phyloP scores from a whole-genome alignment of 2,888 invertebrate genomes.

The Vanessa cardui region DNA sequence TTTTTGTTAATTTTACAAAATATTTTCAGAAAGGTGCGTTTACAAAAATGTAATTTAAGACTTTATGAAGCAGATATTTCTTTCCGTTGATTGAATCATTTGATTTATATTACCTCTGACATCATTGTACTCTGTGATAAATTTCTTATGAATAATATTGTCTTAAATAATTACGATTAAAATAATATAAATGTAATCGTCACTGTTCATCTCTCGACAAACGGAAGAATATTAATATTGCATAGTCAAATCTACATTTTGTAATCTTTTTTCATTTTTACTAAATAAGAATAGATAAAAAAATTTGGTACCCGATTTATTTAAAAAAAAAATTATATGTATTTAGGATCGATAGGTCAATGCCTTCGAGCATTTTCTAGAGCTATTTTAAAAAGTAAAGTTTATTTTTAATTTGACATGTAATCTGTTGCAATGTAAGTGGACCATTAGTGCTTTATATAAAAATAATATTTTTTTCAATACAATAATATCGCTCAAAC shows the following conservation, averaged over 20 bases:
- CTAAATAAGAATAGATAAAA: too few relatives aligned
- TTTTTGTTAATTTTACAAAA: slow-evolving; percentile 9
- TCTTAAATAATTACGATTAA: background rate
- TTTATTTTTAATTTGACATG: too few relatives aligned
- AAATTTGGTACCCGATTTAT: too few relatives aligned
- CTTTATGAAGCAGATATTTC: background rate
- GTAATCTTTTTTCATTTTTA: too few relatives aligned
- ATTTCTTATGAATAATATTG: slow-evolving; percentile 36
- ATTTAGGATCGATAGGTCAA: background rate
- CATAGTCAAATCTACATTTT: too few relatives aligned
- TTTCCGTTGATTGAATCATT: background rate
- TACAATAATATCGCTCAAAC: background rate
- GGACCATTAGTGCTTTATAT: too few relatives aligned
- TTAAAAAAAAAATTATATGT: too few relatives aligned
- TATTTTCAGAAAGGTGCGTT: slow-evolving; percentile 11
- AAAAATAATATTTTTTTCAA: too few relatives aligned
- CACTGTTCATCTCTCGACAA: too few relatives aligned
- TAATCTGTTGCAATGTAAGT: too few relatives aligned
- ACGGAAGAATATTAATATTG: background rate
- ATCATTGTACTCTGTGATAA: slow-evolving; percentile 31
- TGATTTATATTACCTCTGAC: background rate
- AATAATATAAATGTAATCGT: background rate
- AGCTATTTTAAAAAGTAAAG: too few relatives aligned
- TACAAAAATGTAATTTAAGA: background rate
- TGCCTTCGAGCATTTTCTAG: too few relatives aligned